A percentile compares a stretch with the other conserved stretches of the same genome.
These are phyloP conservation scores for Emydocephalus ijimae DNA, from an alignment of 2,113 vertebrate species.

Conservation along the genomic window DNA sequence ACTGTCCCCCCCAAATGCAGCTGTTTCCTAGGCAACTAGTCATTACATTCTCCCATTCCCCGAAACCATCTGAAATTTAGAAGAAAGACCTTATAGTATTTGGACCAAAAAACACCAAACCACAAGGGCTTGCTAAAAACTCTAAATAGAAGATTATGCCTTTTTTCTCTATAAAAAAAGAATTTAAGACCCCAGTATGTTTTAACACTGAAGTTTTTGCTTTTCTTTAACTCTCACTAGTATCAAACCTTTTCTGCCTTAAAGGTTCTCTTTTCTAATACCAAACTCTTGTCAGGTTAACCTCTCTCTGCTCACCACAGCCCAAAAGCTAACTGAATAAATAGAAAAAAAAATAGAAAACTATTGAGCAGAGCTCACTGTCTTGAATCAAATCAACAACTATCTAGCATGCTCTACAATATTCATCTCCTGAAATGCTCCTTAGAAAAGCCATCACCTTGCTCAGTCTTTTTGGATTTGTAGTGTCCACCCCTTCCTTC, in stretches of 20 bases:
- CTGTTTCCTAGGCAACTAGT: constrained; percentile 58
- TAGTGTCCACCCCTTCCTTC: background rate
- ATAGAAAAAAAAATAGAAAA: background rate
- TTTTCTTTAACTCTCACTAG: background rate
- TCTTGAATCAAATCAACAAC: background rate
- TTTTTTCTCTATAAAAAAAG: background rate
- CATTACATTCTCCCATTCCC: constrained; percentile 30
- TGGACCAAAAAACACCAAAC: background rate
- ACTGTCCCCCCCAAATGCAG: constrained; percentile 8
- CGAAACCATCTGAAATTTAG: constrained; percentile 18
- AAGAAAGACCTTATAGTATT: constrained; percentile 27
- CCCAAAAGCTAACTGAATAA: background rate
- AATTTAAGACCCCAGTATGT: background rate
- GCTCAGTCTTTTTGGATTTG: background rate
- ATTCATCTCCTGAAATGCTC: background rate
- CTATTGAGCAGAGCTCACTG: background rate
- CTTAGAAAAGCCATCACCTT: background rate
- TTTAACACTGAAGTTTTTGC: background rate
- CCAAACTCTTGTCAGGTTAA: background rate
- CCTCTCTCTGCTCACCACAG: no score
- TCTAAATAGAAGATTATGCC: background rate
- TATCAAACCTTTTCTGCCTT: background rate
- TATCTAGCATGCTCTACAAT: background rate
- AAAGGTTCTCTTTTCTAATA: background rate
- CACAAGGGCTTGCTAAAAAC: background rate